Base-by-base conservation (phyloP, 2,113 vertebrate species). In the Cricetomys ansorgei region DNA sequence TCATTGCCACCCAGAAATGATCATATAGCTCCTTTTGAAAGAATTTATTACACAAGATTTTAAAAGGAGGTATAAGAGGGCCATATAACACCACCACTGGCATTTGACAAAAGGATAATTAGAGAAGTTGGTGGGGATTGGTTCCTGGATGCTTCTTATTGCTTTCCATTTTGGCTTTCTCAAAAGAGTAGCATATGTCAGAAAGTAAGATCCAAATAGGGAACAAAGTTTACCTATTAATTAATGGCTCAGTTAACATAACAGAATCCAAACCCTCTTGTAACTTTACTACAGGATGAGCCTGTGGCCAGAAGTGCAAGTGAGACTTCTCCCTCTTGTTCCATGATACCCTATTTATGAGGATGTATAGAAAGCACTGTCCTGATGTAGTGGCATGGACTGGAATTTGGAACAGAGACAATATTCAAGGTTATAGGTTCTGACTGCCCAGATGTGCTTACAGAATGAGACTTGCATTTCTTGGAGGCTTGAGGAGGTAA, bases 171-270 rank as follows among this genome's bases (percentile, higher is more conserved):
- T 73, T 67, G 27, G 27, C 4, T 92, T 81, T 92, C 65, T 7
- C 87, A 13, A 15, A 7, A 55, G 89, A 85, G 2, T 8, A 73
- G 37, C 43, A 64, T 45, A 59, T 89, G 40, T 37, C 21, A 76
- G 84, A 81, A 94, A 86, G 50, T 11, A 65, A 65, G 91, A 83
- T 50, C 15, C 57, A 90, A 79, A 48, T 17, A 87, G 21, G 80
- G 27, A 89, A 65, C 27, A 84, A n/a, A 94, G 16, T 70, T 69
- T 64, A 92, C n/a, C n/a, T n/a, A n/a, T 89, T 83, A 75, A 53
- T 65, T 65, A 79, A 67, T 29, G 55, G 88, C 5, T 64, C 53
- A 13, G 29, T 8, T 92, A 65, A 59, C 13, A 31, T 34, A 70
- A 31, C 4, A 7, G 31, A 80, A 75, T 37, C 73, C 9, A 84